These are phyloP conservation scores for Macrocentrus cingulum DNA, from an alignment of 1,140 invertebrate species.

Conservation along the genomic window DNA sequence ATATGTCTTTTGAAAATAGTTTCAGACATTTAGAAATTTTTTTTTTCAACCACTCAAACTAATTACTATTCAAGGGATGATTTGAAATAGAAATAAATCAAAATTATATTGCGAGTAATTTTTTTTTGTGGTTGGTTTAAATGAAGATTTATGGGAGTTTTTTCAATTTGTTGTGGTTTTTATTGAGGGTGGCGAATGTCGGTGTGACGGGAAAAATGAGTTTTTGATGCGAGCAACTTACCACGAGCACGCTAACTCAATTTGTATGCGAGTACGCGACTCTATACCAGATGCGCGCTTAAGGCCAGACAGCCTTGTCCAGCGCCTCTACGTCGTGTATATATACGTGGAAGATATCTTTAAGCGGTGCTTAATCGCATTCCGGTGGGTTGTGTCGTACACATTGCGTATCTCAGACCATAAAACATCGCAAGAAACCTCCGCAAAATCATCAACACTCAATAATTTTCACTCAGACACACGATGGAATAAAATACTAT, in stretches of 20 bases:
- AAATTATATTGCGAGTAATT: no score
- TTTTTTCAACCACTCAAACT: no score
- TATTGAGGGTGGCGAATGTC: not conserved
- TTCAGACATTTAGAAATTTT: no score
- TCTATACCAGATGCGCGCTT: constrained; percentile 52
- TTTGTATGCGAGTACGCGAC: constrained; percentile 56
- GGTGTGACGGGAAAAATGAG: no score
- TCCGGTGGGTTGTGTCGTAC: constrained; percentile 31
- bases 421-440: not conserved
- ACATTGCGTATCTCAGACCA: not conserved
- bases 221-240: no score
- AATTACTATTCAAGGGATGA: no score
- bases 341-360: constrained; percentile 39
- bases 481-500: no score
- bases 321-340: constrained; percentile 31
- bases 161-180: not conserved
- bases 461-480: no score
- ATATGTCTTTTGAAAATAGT: no score
- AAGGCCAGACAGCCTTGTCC: constrained; percentile 51
- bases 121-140: no score
- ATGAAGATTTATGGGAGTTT: no score
- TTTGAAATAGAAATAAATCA: no score
- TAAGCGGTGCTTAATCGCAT: constrained; percentile 45
- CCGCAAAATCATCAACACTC: not conserved
- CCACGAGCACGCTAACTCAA: constrained; percentile 54